phyloP scores from a whole-genome alignment of 2,113 vertebrate species.

The Corapipo altera region DNA sequence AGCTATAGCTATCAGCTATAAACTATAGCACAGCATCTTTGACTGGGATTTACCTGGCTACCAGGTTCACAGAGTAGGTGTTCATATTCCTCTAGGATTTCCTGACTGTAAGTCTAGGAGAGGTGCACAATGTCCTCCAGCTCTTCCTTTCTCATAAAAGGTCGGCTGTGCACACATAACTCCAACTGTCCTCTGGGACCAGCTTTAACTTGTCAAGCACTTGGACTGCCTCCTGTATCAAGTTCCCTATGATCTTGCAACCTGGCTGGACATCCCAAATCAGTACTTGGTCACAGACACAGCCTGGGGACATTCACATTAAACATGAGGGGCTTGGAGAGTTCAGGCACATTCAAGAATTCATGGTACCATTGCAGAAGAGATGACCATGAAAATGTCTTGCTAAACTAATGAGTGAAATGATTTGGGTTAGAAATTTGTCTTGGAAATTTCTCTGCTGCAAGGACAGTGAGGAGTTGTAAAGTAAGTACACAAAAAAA shows the following conservation, averaged over 20 bases:
- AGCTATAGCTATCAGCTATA: neutral
- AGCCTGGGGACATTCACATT: neutral
- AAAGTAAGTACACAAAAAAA: neutral
- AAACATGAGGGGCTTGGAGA: neutral
- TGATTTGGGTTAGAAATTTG: neutral
- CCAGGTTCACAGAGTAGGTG: neutral
- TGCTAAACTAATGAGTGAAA: neutral
- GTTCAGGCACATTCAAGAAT: neutral
- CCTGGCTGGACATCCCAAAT: neutral
- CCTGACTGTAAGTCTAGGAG: neutral
- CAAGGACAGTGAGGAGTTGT: neutral
- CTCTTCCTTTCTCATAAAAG: neutral
- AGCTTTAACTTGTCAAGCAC: neutral
- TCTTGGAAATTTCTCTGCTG: neutral
- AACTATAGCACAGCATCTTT: neutral
- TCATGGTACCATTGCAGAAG: neutral
- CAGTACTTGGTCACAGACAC: neutral
- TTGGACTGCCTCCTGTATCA: neutral
- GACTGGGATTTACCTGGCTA: neutral
- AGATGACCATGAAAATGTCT: neutral
- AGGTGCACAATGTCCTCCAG: rapidly evolving
- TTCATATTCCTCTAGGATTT: neutral
- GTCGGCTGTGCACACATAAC: neutral
- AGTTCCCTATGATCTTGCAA: neutral
- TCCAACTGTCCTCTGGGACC: neutral